Conservation (phyloP, 1,140 invertebrate species). For the Bursaphelenchus mucronatus region DNA sequence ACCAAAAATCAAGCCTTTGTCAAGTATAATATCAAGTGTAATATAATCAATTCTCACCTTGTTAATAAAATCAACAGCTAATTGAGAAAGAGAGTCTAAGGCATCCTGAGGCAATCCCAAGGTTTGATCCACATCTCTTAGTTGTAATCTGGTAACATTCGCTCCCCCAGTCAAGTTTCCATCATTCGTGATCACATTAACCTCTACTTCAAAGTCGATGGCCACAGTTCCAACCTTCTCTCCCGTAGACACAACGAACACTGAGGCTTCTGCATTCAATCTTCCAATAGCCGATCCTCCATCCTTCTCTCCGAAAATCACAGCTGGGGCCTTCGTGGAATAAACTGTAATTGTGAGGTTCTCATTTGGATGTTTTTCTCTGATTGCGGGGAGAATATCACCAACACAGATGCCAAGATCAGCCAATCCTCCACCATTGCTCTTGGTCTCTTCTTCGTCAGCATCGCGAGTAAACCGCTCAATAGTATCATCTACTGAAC, state of each 20-base stretch:
- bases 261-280: slow-evolving; percentile 40
- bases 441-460: neutral
- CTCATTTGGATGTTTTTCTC: slow-evolving; percentile 50
- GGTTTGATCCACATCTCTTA: slow-evolving; percentile 37
- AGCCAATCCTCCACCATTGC: slow-evolving; percentile 31
- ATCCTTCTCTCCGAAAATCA: slow-evolving; percentile 34
- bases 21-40: too few species aligned
- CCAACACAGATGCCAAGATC: slow-evolving; percentile 53
- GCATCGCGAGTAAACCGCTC: neutral
- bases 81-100: slow-evolving; percentile 21
- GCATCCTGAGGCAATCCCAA: slow-evolving; percentile 51
- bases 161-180: slow-evolving; percentile 22
- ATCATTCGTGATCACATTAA: slow-evolving; percentile 19
- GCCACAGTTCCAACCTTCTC: slow-evolving; percentile 40
- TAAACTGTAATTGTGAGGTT: slow-evolving; percentile 41
- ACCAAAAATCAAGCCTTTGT: too few species aligned
- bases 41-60: too few species aligned
- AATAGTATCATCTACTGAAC: neutral
- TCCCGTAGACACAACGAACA: slow-evolving; percentile 42
- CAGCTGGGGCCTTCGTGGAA: slow-evolving; percentile 45
- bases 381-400: slow-evolving; percentile 47
- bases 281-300: too few species aligned
- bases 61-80: too few species aligned
- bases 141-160: slow-evolving; percentile 39
- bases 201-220: slow-evolving; percentile 33